phyloP scores from a whole-genome alignment of 2,797 vertebrate species.

The Remorina albescens region DNA sequence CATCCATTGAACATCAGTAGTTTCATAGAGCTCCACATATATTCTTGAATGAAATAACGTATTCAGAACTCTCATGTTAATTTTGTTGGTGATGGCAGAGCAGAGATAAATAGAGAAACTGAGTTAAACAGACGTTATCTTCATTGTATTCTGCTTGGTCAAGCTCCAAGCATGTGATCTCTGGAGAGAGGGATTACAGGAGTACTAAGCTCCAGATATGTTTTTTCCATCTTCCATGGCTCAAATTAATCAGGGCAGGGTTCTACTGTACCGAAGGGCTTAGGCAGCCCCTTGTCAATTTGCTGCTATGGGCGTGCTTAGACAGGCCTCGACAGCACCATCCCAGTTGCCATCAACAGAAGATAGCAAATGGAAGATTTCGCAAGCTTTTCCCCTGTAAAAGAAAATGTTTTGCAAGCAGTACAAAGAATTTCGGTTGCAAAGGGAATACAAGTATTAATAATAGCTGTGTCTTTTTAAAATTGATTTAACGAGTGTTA shows the following conservation, averaged over 20 bases:
- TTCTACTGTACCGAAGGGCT: conserved; percentile 72
- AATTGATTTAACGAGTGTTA: conserved; percentile 32
- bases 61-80: conserved; percentile 27
- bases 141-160: conserved; percentile 63
- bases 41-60: conserved; percentile 25
- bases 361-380: conserved; percentile 36
- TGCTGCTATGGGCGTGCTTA: conserved; percentile 70
- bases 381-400: conserved; percentile 19
- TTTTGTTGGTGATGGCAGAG: conserved; percentile 21
- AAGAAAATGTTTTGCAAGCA: conserved; percentile 47
- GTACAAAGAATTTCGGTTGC: conserved; percentile 23
- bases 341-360: conserved; percentile 41
- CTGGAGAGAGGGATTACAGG: conserved; percentile 70
- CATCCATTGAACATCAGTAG: conserved; percentile 18
- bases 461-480: conserved; percentile 29
- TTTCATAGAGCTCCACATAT: conserved; percentile 18
- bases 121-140: conserved; percentile 46
- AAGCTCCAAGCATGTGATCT: conserved; percentile 66
- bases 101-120: conserved; percentile 29
- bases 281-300: conserved; percentile 77
- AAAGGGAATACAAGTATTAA: conserved; percentile 27
- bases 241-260: conserved; percentile 81
- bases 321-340: conserved; percentile 52
- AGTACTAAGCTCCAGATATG: conserved; percentile 71
- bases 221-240: conserved; percentile 67